Percentiles rank a stretch among this genome's conserved stretches.
phyloP scores from a whole-genome alignment of 1,140 invertebrate genomes.

The Eriosoma lanigerum region DNA sequence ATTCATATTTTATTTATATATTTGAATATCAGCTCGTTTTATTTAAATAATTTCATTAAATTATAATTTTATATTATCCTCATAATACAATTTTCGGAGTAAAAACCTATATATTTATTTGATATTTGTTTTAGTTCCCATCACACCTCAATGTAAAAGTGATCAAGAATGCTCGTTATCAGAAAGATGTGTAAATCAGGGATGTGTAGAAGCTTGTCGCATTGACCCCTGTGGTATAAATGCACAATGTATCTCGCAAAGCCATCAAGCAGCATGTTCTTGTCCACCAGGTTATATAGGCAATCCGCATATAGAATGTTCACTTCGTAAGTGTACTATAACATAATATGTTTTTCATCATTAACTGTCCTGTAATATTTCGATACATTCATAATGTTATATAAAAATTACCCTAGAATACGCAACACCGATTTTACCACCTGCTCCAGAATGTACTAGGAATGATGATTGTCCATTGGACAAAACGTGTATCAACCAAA shows the following conservation, averaged over 20 bases:
- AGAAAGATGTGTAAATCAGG: slow-evolving; percentile 73
- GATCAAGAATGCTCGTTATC: slow-evolving; percentile 73
- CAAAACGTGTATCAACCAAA: slow-evolving; percentile 72
- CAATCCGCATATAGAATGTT: slow-evolving; percentile 80
- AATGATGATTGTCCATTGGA: slow-evolving; percentile 76
- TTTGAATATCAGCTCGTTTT: too few relatives aligned
- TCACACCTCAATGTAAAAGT: slow-evolving; percentile 61
- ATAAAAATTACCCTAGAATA: slow-evolving; percentile 47
- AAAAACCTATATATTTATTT: background rate
- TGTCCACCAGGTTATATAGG: slow-evolving; percentile 79
- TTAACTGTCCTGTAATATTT: background rate
- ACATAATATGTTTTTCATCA: background rate
- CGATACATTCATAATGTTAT: background rate
- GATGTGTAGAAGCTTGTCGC: slow-evolving; percentile 77
- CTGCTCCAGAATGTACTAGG: slow-evolving; percentile 70
- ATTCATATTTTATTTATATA: too few relatives aligned
- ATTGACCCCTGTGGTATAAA: slow-evolving; percentile 79
- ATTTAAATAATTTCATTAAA: too few relatives aligned
- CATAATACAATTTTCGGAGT: too few relatives aligned
- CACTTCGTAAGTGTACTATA: slow-evolving; percentile 53
- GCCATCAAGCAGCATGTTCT: slow-evolving; percentile 74
- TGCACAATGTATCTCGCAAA: slow-evolving; percentile 74
- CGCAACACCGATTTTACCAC: slow-evolving; percentile 61
- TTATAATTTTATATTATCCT: too few relatives aligned
- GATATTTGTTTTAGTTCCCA: slow-evolving; percentile 20